Conservation (phyloP, 2,797 vertebrate species). For the Chaunax sp. region DNA sequence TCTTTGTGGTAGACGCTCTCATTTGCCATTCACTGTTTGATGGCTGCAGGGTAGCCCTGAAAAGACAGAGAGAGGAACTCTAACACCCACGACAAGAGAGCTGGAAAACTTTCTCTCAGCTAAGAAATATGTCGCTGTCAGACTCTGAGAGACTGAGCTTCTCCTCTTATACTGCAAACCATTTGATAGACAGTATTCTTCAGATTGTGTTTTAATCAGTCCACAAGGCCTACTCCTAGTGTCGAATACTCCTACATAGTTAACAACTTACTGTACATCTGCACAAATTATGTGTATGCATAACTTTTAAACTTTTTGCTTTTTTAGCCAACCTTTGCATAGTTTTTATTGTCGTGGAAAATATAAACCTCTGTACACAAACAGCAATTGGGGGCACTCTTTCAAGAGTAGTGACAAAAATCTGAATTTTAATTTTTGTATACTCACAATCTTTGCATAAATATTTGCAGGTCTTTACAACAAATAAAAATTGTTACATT, state of each 20-base stretch:
- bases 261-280: not conserved
- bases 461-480: not conserved
- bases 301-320: not conserved
- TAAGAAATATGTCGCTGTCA: slow-evolving; percentile 18
- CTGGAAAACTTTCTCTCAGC: slow-evolving; percentile 18
- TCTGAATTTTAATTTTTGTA: not conserved
- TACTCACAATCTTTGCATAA: not conserved
- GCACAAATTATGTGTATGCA: not conserved
- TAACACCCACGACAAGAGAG: slow-evolving; percentile 22
- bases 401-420: not conserved
- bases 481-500: not conserved
- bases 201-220: not conserved
- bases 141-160: not conserved
- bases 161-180: not conserved
- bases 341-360: not conserved
- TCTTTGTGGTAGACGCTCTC: slow-evolving; percentile 71
- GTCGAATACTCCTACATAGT: not conserved
- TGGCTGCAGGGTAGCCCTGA: slow-evolving; percentile 33
- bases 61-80: slow-evolving; percentile 22
- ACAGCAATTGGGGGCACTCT: not conserved
- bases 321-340: not conserved
- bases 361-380: not conserved
- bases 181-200: slow-evolving; percentile 1
- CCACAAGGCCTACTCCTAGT: not conserved
- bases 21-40: slow-evolving; percentile 67